A percentile compares a stretch with the other conserved stretches of the same genome.
These are phyloP conservation scores for Onchidella celtica DNA, from an alignment of 2,888 invertebrate species.

Conservation along the genomic window DNA sequence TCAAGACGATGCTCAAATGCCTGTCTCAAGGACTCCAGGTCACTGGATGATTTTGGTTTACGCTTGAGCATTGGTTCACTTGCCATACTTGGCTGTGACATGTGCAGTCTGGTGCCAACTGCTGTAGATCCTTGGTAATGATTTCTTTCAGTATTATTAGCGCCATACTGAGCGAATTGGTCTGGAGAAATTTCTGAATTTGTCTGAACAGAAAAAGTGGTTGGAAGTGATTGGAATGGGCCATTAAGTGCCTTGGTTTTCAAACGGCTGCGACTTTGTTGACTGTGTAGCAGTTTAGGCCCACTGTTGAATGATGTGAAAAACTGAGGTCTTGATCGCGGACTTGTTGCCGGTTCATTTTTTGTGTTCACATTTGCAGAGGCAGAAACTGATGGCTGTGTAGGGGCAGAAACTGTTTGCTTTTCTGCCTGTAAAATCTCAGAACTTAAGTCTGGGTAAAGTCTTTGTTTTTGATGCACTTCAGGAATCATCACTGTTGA, in stretches of 20 bases:
- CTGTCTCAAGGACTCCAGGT: slow-evolving; percentile 23
- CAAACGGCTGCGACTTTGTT: neutral
- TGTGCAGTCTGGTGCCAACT: slow-evolving; percentile 17
- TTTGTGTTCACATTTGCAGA: neutral
- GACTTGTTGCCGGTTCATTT: neutral
- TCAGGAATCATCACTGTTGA: neutral
- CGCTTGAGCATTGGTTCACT: slow-evolving; percentile 2
- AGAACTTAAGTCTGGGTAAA: slow-evolving; percentile 10
- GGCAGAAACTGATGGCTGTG: neutral
- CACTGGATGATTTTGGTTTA: slow-evolving; percentile 29
- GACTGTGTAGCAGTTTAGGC: neutral
- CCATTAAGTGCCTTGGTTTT: neutral
- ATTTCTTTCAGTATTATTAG: neutral
- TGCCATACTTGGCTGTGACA: slow-evolving; percentile 34
- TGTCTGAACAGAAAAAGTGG: neutral
- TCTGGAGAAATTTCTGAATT: neutral
- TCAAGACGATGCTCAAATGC: slow-evolving; percentile 45
- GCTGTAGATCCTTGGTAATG: slow-evolving; percentile 2
- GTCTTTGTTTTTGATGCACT: neutral
- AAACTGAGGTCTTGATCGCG: neutral
- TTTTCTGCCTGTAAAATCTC: neutral
- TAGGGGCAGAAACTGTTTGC: neutral
- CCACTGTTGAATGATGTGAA: neutral
- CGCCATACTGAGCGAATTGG: neutral
- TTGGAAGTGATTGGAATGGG: neutral